A percentile compares a stretch with the other conserved stretches of the same genome.
These are phyloP conservation scores for Atta colombica DNA, from an alignment of 1,140 invertebrate genomes.

Conservation along the genomic window DNA sequence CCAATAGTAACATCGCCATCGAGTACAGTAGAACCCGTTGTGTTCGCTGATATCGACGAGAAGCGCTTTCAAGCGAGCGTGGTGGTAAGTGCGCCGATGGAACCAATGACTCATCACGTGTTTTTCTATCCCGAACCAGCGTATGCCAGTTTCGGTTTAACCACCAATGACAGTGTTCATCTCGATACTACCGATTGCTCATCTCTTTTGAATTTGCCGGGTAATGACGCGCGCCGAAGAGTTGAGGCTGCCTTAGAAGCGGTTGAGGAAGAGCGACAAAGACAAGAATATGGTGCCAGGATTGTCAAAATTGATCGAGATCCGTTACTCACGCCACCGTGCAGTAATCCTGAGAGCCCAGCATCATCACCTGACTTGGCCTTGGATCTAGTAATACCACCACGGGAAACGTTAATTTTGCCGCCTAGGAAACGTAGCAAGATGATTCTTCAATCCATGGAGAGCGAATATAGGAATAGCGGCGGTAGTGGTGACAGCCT, in stretches of 20 bases:
- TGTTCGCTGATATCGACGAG: constrained; percentile 83
- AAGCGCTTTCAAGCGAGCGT: constrained; percentile 70
- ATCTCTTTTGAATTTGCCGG: constrained; percentile 83
- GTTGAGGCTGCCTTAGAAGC: constrained; percentile 90
- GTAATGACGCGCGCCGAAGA: constrained; percentile 89
- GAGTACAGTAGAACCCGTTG: constrained; percentile 59
- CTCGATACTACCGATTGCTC: constrained; percentile 76
- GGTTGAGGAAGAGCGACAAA: constrained; percentile 85
- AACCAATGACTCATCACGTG: constrained; percentile 58
- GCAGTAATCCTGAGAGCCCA: constrained; percentile 88
- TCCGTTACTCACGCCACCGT: constrained; percentile 89
- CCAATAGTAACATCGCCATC: constrained; percentile 51
- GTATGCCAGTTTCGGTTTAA: constrained; percentile 72
- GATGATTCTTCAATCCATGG: constrained; percentile 91
- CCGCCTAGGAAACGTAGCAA: constrained; percentile 92
- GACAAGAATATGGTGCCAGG: constrained; percentile 56
- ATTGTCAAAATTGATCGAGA: constrained; percentile 78
- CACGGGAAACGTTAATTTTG: constrained; percentile 89
- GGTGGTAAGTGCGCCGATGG: constrained; percentile 48
- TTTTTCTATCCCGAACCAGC: constrained; percentile 80
- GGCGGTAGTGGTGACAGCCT: constrained; percentile 77
- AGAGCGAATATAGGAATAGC: constrained; percentile 83
- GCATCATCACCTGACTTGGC: constrained; percentile 88
- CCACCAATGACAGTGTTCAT: constrained; percentile 71
- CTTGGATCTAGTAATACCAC: constrained; percentile 86